These are phyloP conservation scores for Ricordea florida DNA, from an alignment of 92 coral and sea anemone genomes.

Conservation along the genomic window DNA sequence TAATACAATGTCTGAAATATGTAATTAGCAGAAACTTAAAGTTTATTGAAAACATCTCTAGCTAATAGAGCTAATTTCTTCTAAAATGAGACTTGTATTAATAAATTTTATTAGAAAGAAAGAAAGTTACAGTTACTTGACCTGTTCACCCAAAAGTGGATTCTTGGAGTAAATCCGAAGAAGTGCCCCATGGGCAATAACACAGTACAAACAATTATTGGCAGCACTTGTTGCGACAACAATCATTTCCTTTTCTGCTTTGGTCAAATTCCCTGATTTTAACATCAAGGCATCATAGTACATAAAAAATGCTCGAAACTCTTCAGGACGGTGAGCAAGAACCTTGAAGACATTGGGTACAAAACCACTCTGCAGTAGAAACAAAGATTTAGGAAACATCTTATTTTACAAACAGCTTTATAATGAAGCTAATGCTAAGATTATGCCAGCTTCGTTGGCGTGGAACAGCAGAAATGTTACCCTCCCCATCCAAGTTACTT, in stretches of 20 bases:
- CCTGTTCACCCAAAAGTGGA: slow-evolving; percentile 90
- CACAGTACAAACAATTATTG: slow-evolving; percentile 96
- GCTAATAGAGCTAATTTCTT: no score
- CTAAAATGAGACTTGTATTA: no score
- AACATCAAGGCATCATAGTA: slow-evolving; percentile 89
- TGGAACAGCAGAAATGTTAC: no score
- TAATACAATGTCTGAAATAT: no score
- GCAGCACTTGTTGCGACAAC: slow-evolving; percentile 96
- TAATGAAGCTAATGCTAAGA: no score
- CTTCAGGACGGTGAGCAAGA: slow-evolving; percentile 95
- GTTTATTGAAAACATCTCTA: no score
- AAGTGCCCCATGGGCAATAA: slow-evolving; percentile 93
- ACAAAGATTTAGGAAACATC: no score
- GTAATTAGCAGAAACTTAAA: no score
- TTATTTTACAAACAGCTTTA: no score
- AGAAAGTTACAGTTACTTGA: neutral
- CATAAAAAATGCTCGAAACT: slow-evolving; percentile 87
- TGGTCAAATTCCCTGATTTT: slow-evolving; percentile 80
- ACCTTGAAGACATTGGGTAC: slow-evolving; percentile 88
- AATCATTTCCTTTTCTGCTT: slow-evolving; percentile 94
- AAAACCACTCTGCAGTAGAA: slow-evolving; percentile 72
- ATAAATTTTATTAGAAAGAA: no score
- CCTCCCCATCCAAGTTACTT: no score
- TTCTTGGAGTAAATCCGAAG: slow-evolving; percentile 90
- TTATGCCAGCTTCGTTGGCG: no score